These are phyloP conservation scores for Eilema depressum DNA, from an alignment of 2,888 invertebrate genomes.

Conservation along the genomic window DNA sequence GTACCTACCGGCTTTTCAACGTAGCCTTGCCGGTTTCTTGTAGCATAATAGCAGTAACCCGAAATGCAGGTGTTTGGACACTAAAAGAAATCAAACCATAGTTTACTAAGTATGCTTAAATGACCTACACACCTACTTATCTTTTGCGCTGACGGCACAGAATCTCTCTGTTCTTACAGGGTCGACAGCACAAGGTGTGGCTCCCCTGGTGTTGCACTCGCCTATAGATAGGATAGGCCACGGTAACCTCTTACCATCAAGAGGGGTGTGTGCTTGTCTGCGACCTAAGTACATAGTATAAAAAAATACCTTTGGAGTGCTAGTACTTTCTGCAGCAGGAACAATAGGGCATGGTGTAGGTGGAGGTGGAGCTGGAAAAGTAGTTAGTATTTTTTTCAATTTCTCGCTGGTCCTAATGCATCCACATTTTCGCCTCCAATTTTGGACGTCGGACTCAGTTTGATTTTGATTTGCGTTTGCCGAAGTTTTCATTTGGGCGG, in stretches of 20 bases:
- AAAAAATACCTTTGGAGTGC: background rate
- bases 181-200: too few species aligned
- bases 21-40: background rate
- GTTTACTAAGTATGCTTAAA: too few species aligned
- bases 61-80: constrained; percentile 4
- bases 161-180: too few species aligned
- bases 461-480: background rate
- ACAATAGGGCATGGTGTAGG: constrained; percentile 55
- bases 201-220: too few species aligned
- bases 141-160: too few species aligned
- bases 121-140: too few species aligned
- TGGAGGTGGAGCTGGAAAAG: constrained; percentile 70
- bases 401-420: constrained; percentile 78
- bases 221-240: too few species aligned
- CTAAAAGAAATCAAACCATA: background rate
- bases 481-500: background rate
- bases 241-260: too few species aligned
- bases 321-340: background rate
- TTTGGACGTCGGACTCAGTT: constrained; percentile 15
- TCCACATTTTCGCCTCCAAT: constrained; percentile 68
- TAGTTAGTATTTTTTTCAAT: constrained; percentile 64
- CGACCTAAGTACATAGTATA: too few species aligned
- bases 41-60: constrained; percentile 6
- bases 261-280: too few species aligned
- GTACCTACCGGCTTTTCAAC: constrained; percentile 4